Conservation (phyloP, 2,888 invertebrate species). For the Rhorus exstirpatorius region DNA sequence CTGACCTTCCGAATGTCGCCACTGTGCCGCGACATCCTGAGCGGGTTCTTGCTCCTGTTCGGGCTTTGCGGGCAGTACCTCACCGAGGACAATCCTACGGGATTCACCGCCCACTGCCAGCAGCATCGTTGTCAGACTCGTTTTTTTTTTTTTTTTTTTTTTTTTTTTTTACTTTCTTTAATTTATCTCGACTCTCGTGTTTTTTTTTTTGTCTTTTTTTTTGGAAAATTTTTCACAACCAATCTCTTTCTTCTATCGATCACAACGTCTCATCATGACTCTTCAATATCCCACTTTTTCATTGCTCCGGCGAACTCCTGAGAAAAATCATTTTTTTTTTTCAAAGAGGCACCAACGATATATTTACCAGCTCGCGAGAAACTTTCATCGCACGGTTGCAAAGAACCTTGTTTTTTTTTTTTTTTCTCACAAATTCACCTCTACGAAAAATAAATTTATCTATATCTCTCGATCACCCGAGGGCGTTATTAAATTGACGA, state of each 20-base stretch:
- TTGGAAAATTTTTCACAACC: constrained; percentile 37
- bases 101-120: constrained; percentile 87
- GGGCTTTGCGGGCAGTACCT: constrained; percentile 82
- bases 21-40: constrained; percentile 84
- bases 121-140: constrained; percentile 85
- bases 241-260: constrained; percentile 31
- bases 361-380: too few relatives aligned
- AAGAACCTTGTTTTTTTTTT: too few relatives aligned
- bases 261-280: neutral
- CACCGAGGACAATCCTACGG: constrained; percentile 84
- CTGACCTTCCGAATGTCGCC: constrained; percentile 75
- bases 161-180: constrained; percentile 43
- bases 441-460: too few relatives aligned
- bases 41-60: constrained; percentile 84
- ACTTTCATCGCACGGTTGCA: too few relatives aligned
- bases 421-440: too few relatives aligned
- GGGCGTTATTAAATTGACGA: too few relatives aligned
- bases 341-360: neutral
- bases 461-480: too few relatives aligned
- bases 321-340: neutral
- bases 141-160: constrained; percentile 64
- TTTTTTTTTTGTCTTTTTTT: neutral
- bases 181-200: constrained; percentile 1
- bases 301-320: neutral
- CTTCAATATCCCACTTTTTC: constrained; percentile 9